Evolutionary conservation across 1,140 invertebrate genomes (phyloP), one percentile per base, ranked within the genome.

Genomic region (Prorops nasuta): DNA sequence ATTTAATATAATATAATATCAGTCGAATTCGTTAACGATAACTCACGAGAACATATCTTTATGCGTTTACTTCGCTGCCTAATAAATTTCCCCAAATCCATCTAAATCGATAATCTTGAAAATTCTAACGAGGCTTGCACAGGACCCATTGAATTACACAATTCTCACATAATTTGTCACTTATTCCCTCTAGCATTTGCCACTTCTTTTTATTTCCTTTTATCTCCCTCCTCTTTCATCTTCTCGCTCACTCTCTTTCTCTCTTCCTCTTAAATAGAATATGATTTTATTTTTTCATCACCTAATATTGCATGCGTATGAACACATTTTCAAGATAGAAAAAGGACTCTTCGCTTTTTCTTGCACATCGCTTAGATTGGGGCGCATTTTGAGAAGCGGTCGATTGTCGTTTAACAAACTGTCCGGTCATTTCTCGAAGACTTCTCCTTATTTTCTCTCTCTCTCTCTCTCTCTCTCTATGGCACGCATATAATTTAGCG

Each of bases 91-190:
- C 18, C 39, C 14, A 61, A 69, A 69, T 68, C 68, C 51, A 68
- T 67, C 64, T 68, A 69, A 67, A 54, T 66, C 58, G 55, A 69
- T 57, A 62, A 71, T 62, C 60, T 63, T 56, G 49, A 39, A 61
- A 68, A 71, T 67, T 64, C 60, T 70, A 69, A 53, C 61, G 58
- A 71, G 57, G 59, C 63, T 72, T 72, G 70, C 70, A 71, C 68
- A 71, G 61, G 64, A 69, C 70, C 70, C 70, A 64, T 67, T 60
- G 57, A 55, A 65, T 64, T 62, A 64, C 57, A 61, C 46, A 49
- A 44, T 44, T 45, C 40, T 38, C 39, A 46, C n/a, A n/a, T n/a
- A n/a, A n/a, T n/a, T n/a, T n/a, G n/a, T n/a, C n/a, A n/a, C n/a
- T n/a, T n/a, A n/a, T n/a, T n/a, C n/a, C n/a, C n/a, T n/a, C n/a